Evolutionary conservation across 2,797 vertebrate genomes (phyloP).

Genomic region (Selene dorsalis): DNA sequence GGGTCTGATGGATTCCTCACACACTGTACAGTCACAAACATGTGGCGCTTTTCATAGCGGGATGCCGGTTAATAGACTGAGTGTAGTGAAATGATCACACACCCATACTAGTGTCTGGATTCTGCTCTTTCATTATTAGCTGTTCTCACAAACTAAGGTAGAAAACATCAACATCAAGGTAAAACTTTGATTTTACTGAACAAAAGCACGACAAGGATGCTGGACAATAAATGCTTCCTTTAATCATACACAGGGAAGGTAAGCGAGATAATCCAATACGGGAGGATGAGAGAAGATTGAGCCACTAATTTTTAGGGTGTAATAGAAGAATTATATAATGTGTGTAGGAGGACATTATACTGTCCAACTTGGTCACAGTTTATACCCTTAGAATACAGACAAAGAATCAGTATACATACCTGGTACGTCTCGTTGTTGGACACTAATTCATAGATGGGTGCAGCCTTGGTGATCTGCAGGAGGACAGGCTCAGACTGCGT

Average conservation of each 20-base stretch:
- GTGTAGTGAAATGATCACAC: slow-evolving; percentile 22
- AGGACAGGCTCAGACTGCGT: slow-evolving; percentile 90
- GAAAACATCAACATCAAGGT: slow-evolving; percentile 19
- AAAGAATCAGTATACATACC: slow-evolving; percentile 78
- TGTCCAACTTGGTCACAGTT: neutral
- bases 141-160: neutral
- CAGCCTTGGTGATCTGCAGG: slow-evolving; percentile 94
- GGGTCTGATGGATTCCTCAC: neutral
- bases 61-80: slow-evolving; percentile 3
- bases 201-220: neutral
- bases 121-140: neutral
- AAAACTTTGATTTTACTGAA: slow-evolving; percentile 28
- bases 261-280: slow-evolving; percentile 4
- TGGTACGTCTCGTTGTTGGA: slow-evolving; percentile 96
- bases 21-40: neutral
- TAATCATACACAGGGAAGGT: slow-evolving; percentile 1
- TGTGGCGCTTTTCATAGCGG: slow-evolving; percentile 75
- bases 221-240: slow-evolving; percentile 4
- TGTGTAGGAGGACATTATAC: neutral
- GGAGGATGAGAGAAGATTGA: neutral
- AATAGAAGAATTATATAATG: neutral
- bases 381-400: neutral
- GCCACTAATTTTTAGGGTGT: neutral
- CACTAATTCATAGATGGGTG: slow-evolving; percentile 94
- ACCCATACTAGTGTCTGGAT: neutral